Evolutionary conservation across 2,113 vertebrate species (phyloP).

Genomic region (Gadus chalcogrammus): DNA sequence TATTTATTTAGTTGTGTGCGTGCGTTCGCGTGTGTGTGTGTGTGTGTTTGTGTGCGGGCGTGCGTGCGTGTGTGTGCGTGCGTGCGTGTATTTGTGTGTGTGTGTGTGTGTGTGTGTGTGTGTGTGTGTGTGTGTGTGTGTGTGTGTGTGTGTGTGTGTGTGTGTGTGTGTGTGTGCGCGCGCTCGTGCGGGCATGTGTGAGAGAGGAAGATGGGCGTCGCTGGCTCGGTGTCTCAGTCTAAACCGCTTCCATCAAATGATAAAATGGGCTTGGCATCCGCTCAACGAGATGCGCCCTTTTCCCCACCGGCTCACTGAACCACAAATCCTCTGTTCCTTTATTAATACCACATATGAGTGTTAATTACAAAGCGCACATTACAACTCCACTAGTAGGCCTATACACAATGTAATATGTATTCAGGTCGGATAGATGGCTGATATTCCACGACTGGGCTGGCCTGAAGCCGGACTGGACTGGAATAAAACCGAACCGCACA

Average conservation of each 20-base stretch:
- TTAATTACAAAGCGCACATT: not conserved
- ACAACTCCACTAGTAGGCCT: no score
- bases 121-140: slow-evolving; percentile 61
- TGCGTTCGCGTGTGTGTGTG: slow-evolving; percentile 77
- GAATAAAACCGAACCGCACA: no score
- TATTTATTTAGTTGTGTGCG: no score
- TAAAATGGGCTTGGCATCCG: not conserved
- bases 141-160: slow-evolving; percentile 70
- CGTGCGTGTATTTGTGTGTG: slow-evolving; percentile 55
- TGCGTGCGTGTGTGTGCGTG: not conserved
- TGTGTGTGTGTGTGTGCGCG: slow-evolving; percentile 61
- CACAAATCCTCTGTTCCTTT: not conserved
- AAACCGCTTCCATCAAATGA: slow-evolving; percentile 60
- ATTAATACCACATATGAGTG: not conserved
- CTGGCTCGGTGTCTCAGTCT: slow-evolving; percentile 68
- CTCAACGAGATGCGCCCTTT: not conserved
- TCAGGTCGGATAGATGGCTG: not conserved
- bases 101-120: slow-evolving; percentile 72
- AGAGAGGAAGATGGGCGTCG: slow-evolving; percentile 82
- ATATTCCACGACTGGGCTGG: no score
- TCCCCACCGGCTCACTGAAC: not conserved
- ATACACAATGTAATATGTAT: not conserved
- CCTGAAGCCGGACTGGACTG: no score
- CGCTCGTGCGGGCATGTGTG: slow-evolving; percentile 59
- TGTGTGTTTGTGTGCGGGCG: slow-evolving; percentile 58